phyloP scores from a whole-genome alignment of 2,113 vertebrate genomes.

The Gadus macrocephalus region DNA sequence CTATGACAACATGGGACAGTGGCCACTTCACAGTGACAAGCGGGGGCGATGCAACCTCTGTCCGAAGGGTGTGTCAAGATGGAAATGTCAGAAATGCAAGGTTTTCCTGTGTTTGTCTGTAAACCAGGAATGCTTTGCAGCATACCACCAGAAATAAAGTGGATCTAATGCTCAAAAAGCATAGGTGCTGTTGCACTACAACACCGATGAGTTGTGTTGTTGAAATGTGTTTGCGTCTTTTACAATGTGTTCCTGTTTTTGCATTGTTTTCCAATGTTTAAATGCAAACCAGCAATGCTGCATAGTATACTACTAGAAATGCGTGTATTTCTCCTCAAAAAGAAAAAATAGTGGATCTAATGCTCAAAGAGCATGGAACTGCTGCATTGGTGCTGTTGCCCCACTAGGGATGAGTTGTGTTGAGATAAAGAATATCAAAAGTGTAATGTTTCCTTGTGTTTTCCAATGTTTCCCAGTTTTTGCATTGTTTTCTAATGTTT shows the following conservation, averaged over 20 bases:
- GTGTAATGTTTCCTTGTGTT: too few relatives aligned
- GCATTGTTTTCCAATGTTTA: conserved; percentile 29
- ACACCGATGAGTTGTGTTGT: too few relatives aligned
- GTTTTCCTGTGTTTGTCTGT: conserved; percentile 34
- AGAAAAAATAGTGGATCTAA: neutral
- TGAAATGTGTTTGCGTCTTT: too few relatives aligned
- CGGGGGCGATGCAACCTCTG: conserved; percentile 22
- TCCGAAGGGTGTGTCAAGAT: conserved; percentile 32
- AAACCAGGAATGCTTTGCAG: conserved; percentile 28
- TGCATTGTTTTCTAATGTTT: too few relatives aligned
- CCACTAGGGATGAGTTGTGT: too few relatives aligned
- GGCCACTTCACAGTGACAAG: conserved; percentile 21
- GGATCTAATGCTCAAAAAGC: neutral
- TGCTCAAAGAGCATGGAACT: too few relatives aligned
- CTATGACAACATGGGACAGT: conserved; percentile 26
- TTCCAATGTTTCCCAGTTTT: too few relatives aligned
- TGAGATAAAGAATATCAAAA: too few relatives aligned
- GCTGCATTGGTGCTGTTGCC: too few relatives aligned
- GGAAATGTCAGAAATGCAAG: conserved; percentile 25
- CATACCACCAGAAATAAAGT: conserved; percentile 29
- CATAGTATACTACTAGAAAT: conserved; percentile 28
- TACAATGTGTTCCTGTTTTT: neutral
- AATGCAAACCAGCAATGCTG: conserved; percentile 29
- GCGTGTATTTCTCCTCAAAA: too few relatives aligned
- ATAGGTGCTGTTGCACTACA: too few relatives aligned